A percentile compares a stretch with the other conserved stretches of the same genome.
Conservation (phyloP, 1,140 invertebrate species). For the Drosophila littoralis region DNA sequence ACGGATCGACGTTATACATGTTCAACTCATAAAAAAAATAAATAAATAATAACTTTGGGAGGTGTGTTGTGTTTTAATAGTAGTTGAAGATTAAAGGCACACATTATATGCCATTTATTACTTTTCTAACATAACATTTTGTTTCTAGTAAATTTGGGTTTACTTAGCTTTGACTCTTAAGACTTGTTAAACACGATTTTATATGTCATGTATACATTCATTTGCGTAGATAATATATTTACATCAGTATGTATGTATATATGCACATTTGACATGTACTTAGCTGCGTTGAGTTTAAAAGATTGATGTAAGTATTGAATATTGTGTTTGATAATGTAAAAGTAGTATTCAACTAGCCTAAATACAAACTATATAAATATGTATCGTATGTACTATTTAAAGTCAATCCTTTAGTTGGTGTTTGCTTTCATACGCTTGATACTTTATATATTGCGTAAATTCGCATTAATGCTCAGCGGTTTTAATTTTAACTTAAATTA, state of each 20-base stretch:
- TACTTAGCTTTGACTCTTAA: constrained; percentile 15
- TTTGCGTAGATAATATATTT: constrained; percentile 7
- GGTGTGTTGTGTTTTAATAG: background rate
- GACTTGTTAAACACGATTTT: constrained; percentile 1
- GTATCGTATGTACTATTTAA: constrained; percentile 15
- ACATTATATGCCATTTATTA: background rate
- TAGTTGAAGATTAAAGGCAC: constrained; percentile 1
- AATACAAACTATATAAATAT: constrained; percentile 17
- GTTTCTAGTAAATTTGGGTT: constrained; percentile 1
- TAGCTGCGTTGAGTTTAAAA: background rate
- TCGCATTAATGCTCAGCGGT: constrained; percentile 55
- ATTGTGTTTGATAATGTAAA: constrained; percentile 16
- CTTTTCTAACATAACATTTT: constrained; percentile 3
- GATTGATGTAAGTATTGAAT: constrained; percentile 13
- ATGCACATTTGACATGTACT: background rate
- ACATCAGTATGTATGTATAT: constrained; percentile 3
- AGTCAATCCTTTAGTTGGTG: constrained; percentile 24
- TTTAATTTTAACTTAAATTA: constrained; percentile 67
- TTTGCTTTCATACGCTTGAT: constrained; percentile 19
- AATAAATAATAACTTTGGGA: background rate
- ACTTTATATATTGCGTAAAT: constrained; percentile 48
- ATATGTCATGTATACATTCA: constrained; percentile 10
- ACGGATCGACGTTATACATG: background rate
- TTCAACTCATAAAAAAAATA: background rate
- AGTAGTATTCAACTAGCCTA: constrained; percentile 31